Evolutionary conservation across 2,888 invertebrate species (phyloP).

Genomic region (Lypha dubia): DNA sequence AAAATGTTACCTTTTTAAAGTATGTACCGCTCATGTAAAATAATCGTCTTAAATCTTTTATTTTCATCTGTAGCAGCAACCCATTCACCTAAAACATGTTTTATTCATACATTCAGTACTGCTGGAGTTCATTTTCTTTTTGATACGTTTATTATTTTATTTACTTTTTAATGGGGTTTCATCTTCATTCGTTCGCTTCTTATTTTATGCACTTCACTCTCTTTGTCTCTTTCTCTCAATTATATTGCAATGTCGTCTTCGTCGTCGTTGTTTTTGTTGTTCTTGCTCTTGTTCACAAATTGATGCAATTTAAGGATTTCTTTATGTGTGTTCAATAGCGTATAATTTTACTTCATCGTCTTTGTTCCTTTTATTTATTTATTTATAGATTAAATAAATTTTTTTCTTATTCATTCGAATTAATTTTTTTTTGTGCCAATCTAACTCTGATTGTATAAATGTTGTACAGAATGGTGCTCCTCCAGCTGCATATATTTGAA

Average conservation of each 20-base stretch:
- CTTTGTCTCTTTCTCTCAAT: neutral
- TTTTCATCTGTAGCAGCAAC: neutral
- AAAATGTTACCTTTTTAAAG: no score
- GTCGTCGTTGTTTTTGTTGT: conserved; percentile 16
- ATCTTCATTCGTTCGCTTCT: conserved; percentile 18
- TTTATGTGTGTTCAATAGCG: conserved; percentile 70
- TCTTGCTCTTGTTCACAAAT: conserved; percentile 60
- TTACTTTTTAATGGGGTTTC: conserved; percentile 59
- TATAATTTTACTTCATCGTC: conserved; percentile 66
- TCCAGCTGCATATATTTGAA: conserved; percentile 57
- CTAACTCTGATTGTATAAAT: conserved; percentile 42
- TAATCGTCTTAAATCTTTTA: conserved; percentile 3
- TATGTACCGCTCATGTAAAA: neutral
- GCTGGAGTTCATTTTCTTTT: conserved; percentile 51
- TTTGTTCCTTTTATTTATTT: conserved; percentile 56
- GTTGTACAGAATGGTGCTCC: conserved; percentile 38
- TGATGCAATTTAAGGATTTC: conserved; percentile 71
- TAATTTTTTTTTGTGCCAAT: conserved; percentile 16
- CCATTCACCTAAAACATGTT: conserved; percentile 29
- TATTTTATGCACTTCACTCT: conserved; percentile 18
- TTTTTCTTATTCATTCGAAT: conserved; percentile 19
- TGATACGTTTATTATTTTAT: conserved; percentile 71
- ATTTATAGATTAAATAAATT: conserved; percentile 26
- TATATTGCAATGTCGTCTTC: neutral
- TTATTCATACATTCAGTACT: conserved; percentile 19